Evolutionary conservation across 2,113 vertebrate species (phyloP).

Genomic region (Grammomys dolichurus): DNA sequence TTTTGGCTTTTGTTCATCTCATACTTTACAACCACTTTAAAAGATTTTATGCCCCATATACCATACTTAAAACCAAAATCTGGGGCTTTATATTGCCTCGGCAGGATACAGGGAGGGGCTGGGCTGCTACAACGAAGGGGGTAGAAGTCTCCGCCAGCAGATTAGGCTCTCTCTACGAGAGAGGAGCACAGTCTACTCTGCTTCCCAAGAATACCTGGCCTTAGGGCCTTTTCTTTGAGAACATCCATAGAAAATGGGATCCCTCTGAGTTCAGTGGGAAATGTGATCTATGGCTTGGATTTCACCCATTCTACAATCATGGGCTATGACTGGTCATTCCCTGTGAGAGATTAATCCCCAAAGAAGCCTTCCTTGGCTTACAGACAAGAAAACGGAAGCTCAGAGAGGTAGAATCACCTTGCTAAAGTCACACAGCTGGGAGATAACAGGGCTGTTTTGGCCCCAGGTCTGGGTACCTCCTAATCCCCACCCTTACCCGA

Average conservation of each 20-base stretch:
- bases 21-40: conserved; percentile 31
- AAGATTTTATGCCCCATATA: conserved; percentile 9
- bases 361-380: background rate
- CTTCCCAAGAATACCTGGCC: background rate
- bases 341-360: background rate
- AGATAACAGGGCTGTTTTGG: background rate
- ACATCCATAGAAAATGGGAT: background rate
- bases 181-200: background rate
- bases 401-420: background rate
- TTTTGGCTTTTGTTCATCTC: background rate
- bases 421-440: background rate
- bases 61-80: background rate
- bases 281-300: background rate
- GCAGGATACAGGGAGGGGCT: background rate
- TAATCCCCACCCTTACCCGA: background rate
- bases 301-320: background rate
- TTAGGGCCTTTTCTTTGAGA: background rate
- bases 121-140: background rate
- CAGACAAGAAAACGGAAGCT: background rate
- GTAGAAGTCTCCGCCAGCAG: background rate
- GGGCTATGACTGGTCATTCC: background rate
- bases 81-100: background rate
- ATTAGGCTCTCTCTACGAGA: background rate
- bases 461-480: background rate
- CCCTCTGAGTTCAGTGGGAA: background rate